Evolutionary conservation across 2,113 vertebrate genomes (phyloP).

Genomic region (Pomatostomus ruficeps): DNA sequence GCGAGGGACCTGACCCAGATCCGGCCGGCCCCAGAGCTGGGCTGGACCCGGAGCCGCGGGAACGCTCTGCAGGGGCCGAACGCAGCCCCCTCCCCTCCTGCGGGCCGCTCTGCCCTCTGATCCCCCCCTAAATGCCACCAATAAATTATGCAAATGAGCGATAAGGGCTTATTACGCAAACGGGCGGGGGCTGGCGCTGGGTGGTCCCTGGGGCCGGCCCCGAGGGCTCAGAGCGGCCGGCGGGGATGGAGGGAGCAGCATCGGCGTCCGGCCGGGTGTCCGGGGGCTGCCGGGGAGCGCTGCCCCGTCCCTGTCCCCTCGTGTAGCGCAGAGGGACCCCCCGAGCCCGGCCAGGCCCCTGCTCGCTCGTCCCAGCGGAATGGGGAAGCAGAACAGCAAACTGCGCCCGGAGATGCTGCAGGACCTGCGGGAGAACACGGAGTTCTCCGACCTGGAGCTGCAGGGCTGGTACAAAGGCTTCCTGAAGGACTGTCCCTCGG

Average conservation of each 20-base stretch:
- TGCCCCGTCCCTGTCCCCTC: neutral
- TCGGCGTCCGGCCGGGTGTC: neutral
- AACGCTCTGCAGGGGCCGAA: rapidly evolving
- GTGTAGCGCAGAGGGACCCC: neutral
- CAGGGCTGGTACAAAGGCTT: slow-evolving; percentile 99
- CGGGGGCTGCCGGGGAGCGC: neutral
- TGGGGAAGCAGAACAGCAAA: slow-evolving; percentile 99
- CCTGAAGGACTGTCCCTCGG: slow-evolving; percentile 97
- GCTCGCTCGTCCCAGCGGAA: slow-evolving; percentile 18
- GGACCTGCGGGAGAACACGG: slow-evolving; percentile 95
- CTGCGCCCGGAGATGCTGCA: slow-evolving; percentile 96
- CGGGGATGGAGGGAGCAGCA: neutral
- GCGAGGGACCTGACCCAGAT: slow-evolving; percentile 51
- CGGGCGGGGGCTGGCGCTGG: neutral
- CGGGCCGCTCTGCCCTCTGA: neutral
- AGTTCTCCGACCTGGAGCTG: slow-evolving; percentile 96
- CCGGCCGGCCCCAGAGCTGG: neutral
- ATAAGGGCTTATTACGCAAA: neutral
- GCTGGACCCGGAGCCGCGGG: neutral
- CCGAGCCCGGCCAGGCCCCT: neutral
- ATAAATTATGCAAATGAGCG: slow-evolving; percentile 19
- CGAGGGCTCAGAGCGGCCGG: neutral
- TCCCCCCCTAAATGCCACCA: neutral
- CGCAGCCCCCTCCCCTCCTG: neutral
- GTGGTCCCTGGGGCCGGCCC: neutral